Evolutionary conservation across 2,797 vertebrate species (phyloP), one percentile per base, ranked within the genome.

Genomic region (Pyrocephalus nanus): DNA sequence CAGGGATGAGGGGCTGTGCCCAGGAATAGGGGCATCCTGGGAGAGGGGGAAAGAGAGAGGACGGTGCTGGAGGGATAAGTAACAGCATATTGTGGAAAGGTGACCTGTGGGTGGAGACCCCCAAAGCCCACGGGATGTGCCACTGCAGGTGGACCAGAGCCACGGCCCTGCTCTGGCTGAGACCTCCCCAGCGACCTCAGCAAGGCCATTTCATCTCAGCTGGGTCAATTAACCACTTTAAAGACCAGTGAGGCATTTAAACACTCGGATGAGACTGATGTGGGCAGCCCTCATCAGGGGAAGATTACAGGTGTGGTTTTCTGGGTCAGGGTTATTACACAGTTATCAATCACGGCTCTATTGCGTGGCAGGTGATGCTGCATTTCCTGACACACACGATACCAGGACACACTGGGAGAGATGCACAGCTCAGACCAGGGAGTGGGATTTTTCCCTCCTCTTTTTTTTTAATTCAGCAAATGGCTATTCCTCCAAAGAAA

Each of bases 271-370:
- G 92, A 4, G 54, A 10, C 60, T 61, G 74, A 20, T 20, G 85
- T 53, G 83, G 92, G 91, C 89, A 75, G 73, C 40, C 79, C 62
- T 48, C 55, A 9, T 38, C 64, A 34, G 66, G 82, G 58, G 75
- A 83, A 47, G 94, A 93, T 90, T 91, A 45, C 89, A 90, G 95
- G 93, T 80, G 95, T 90, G 92, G 72, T 62, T 95, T 95, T 93
- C 86, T 96, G 91, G 94, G 94, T 95, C 88, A 92, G 77, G 43
- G 64, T 42, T 55, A 34, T 92, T 88, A 70, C 64, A 29, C 38
- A 64, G 77, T 76, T 88, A 82, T 92, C 92, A 94, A 47, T 94
- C 92, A 45, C 10, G 3, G n/a, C 76, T 66, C 86, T 42, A 0
- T 57, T 75, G 65, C 86, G 10, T 9, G 71, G 55, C 20, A 72